Conservation (phyloP, 2,888 invertebrate species). For the Bellardia bayeri region DNA sequence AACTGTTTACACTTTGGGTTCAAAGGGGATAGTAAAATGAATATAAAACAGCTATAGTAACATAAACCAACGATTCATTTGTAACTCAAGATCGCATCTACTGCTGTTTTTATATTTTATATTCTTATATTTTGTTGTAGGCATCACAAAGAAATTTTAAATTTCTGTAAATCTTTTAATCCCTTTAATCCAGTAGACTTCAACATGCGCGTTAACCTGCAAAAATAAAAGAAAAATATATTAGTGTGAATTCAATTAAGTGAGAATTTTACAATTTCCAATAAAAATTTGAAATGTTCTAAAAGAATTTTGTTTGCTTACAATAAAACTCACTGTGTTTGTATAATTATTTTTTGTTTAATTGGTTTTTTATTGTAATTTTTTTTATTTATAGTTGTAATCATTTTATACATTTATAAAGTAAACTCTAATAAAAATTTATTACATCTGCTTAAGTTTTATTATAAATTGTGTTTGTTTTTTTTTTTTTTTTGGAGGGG, state of each 20-base stretch:
- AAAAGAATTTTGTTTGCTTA: background rate
- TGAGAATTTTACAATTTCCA: background rate
- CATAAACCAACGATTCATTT: too few relatives aligned
- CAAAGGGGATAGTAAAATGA: too few relatives aligned
- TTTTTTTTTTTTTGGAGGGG: background rate
- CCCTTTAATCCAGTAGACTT: too few relatives aligned
- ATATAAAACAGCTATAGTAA: too few relatives aligned
- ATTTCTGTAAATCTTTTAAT: too few relatives aligned
- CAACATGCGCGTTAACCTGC: background rate
- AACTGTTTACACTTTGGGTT: too few relatives aligned
- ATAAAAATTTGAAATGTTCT: background rate
- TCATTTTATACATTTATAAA: conserved; percentile 73
- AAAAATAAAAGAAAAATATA: conserved; percentile 79
- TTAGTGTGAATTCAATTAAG: conserved; percentile 75
- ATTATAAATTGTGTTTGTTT: conserved; percentile 30
- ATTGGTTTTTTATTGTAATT: conserved; percentile 52
- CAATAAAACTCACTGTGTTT: conserved; percentile 47
- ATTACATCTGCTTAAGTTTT: conserved; percentile 64
- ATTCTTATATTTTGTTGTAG: too few relatives aligned
- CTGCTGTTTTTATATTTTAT: too few relatives aligned
- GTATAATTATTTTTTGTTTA: conserved; percentile 20
- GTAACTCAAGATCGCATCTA: too few relatives aligned
- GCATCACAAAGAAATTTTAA: too few relatives aligned
- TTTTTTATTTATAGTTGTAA: conserved; percentile 56
- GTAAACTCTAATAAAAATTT: conserved; percentile 63